Percentiles rank a stretch among this genome's conserved stretches.
Conservation (phyloP, 2,113 vertebrate genomes). For the Psammodynastes pulverulentus region DNA sequence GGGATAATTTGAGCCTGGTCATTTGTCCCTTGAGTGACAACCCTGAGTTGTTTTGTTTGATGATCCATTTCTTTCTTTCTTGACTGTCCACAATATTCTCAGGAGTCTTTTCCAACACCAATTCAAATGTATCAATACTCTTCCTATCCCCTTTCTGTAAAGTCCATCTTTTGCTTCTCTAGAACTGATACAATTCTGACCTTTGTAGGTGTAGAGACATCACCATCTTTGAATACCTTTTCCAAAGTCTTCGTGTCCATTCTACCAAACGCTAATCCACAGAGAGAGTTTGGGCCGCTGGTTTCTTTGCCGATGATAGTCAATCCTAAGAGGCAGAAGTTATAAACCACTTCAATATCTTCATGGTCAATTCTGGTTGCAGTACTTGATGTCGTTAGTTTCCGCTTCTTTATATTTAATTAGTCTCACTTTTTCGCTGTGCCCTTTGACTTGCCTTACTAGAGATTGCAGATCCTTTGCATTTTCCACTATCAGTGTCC, state of each 20-base stretch:
- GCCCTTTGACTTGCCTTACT: not conserved
- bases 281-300: not conserved
- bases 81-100: not conserved
- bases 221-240: not conserved
- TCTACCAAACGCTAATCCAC: not conserved
- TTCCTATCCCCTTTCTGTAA: not conserved
- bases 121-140: not conserved
- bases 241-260: not conserved
- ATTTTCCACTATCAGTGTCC: not conserved
- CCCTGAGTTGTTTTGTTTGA: not conserved
- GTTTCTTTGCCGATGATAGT: not conserved
- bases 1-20: not conserved
- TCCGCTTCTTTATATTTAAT: not conserved
- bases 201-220: not conserved
- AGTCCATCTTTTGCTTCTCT: not conserved
- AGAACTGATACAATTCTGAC: not conserved
- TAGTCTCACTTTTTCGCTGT: not conserved
- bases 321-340: not conserved
- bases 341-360: not conserved
- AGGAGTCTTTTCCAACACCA: not conserved
- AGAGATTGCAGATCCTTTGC: not conserved
- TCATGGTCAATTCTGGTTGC: not conserved
- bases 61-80: not conserved
- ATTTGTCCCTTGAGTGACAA: not conserved
- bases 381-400: not conserved